phyloP scores from a whole-genome alignment of 2,113 vertebrate species.

The Macroglossus sobrinus region DNA sequence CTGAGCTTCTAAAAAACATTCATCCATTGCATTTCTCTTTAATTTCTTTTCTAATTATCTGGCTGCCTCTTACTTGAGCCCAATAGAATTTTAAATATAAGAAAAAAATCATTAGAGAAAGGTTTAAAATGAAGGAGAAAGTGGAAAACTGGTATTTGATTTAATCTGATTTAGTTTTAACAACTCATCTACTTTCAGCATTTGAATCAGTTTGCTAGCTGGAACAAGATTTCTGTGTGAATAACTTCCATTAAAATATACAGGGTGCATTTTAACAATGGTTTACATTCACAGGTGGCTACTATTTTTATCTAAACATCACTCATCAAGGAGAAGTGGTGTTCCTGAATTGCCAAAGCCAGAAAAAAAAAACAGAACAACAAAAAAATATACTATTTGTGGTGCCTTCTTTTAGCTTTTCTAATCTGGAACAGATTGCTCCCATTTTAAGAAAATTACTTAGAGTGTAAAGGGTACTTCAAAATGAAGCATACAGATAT shows the following conservation, averaged over 20 bases:
- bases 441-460: background rate
- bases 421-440: slow-evolving; percentile 5
- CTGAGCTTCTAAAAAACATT: background rate
- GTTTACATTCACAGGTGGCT: background rate
- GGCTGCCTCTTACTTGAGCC: background rate
- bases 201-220: background rate
- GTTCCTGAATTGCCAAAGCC: background rate
- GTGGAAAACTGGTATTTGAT: background rate
- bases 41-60: slow-evolving; percentile 31
- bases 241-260: background rate
- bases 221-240: background rate
- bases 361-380: slow-evolving; percentile 14
- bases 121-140: background rate
- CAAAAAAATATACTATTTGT: background rate
- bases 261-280: background rate
- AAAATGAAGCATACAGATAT: background rate
- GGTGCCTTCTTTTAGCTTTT: background rate
- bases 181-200: background rate
- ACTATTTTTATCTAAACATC: background rate
- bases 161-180: background rate
- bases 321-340: background rate
- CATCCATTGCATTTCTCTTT: background rate
- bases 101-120: background rate
- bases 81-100: slow-evolving; percentile 34
- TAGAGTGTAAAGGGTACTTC: background rate